phyloP scores from a whole-genome alignment of 2,113 vertebrate species.

The Hippocampus abdominalis region DNA sequence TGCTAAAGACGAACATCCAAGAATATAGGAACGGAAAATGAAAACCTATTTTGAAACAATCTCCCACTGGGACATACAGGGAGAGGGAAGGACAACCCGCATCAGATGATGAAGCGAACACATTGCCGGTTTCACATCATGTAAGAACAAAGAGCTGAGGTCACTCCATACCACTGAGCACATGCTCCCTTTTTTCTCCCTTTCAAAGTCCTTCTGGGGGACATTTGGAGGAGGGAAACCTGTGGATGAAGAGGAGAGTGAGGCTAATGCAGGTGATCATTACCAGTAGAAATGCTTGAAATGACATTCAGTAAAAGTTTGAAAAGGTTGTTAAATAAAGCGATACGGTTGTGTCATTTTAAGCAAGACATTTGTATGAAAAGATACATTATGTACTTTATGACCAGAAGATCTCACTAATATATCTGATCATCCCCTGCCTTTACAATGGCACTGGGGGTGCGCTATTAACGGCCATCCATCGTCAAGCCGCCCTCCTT shows the following conservation, averaged over 20 bases:
- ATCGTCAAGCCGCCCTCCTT: neutral
- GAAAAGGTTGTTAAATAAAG: too few relatives aligned
- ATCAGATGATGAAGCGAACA: slow-evolving; percentile 27
- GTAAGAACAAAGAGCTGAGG: slow-evolving; percentile 17
- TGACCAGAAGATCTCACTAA: too few relatives aligned
- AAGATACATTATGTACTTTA: too few relatives aligned
- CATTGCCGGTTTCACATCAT: slow-evolving; percentile 26
- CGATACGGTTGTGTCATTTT: too few relatives aligned
- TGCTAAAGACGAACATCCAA: neutral
- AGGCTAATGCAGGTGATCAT: neutral
- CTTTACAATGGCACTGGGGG: too few relatives aligned
- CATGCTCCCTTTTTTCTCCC: slow-evolving; percentile 2
- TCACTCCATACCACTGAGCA: neutral
- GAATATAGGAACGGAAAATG: neutral
- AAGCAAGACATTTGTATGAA: too few relatives aligned
- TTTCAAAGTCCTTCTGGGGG: neutral
- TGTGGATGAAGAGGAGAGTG: neutral
- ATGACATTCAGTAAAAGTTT: too few relatives aligned
- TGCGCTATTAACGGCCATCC: too few relatives aligned
- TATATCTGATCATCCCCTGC: neutral
- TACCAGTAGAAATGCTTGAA: too few relatives aligned
- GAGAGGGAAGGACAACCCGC: neutral
- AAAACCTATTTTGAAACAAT: slow-evolving; percentile 19
- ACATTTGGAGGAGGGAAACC: neutral
- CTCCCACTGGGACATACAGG: neutral